phyloP scores from a whole-genome alignment of 2,113 vertebrate species.

The Terrapene triunguis region DNA sequence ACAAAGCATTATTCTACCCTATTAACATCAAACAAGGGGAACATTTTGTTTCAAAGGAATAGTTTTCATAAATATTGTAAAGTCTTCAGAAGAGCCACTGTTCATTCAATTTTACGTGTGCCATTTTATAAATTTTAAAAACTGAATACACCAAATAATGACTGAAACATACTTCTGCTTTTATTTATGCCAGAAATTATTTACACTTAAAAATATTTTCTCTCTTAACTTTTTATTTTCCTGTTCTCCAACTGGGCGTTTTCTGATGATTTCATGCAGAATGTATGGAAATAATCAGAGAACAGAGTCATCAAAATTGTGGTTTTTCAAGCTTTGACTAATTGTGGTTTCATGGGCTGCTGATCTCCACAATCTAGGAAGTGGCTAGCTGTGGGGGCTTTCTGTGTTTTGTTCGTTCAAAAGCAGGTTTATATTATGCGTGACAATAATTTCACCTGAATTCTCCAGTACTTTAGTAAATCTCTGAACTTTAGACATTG shows the following conservation, averaged over 20 bases:
- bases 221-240: background rate
- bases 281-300: conserved; percentile 56
- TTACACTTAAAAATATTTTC: conserved; percentile 2
- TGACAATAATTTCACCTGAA: conserved; percentile 26
- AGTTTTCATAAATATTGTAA: background rate
- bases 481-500: conserved; percentile 17
- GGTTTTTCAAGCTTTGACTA: conserved; percentile 56
- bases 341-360: conserved; percentile 35
- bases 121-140: background rate
- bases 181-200: background rate
- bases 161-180: background rate
- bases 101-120: background rate
- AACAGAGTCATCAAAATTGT: conserved; percentile 40
- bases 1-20: background rate
- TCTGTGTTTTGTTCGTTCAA: conserved; percentile 36
- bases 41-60: background rate
- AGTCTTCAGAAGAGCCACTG: background rate
- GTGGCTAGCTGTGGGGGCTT: conserved; percentile 36
- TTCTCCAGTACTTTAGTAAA: conserved; percentile 8
- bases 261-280: conserved; percentile 53
- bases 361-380: conserved; percentile 47
- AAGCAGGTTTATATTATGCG: background rate
- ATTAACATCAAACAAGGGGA: background rate
- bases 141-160: background rate
- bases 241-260: background rate